Evolutionary conservation across 2,797 vertebrate species (phyloP).

Genomic region (Rhinogobio ventralis): DNA sequence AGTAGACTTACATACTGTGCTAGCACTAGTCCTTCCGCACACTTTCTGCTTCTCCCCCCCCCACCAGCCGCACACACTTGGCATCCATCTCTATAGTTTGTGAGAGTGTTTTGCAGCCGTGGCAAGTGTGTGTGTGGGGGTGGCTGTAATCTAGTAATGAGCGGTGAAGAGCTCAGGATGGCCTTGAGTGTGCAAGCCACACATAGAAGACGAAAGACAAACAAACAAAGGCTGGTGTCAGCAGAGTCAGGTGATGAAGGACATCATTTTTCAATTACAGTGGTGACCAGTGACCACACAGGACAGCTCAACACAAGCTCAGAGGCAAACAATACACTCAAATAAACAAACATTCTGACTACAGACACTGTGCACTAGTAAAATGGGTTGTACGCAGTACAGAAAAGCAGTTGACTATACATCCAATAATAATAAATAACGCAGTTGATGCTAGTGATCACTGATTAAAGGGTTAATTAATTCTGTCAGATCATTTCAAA

Average conservation of each 20-base stretch:
- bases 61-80: slow-evolving; percentile 6
- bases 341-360: background rate
- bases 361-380: background rate
- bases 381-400: background rate
- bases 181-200: slow-evolving; percentile 47
- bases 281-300: slow-evolving; percentile 1
- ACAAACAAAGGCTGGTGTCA: slow-evolving; percentile 35
- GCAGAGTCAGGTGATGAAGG: slow-evolving; percentile 22
- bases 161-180: slow-evolving; percentile 21
- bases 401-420: background rate
- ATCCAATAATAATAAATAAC: background rate
- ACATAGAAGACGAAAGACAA: slow-evolving; percentile 23
- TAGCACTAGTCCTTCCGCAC: background rate
- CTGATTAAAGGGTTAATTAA: background rate
- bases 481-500: background rate
- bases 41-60: background rate
- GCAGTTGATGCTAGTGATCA: background rate
- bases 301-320: slow-evolving; percentile 1
- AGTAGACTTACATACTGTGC: background rate
- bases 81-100: slow-evolving; percentile 39
- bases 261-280: slow-evolving; percentile 14
- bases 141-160: slow-evolving; percentile 34
- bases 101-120: slow-evolving; percentile 1
- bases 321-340: background rate
- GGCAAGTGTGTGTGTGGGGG: slow-evolving; percentile 32